A percentile compares a stretch with the other conserved stretches of the same genome.
These are phyloP conservation scores for Cardinalis cardinalis DNA, from an alignment of 2,113 vertebrate species.

Conservation along the genomic window DNA sequence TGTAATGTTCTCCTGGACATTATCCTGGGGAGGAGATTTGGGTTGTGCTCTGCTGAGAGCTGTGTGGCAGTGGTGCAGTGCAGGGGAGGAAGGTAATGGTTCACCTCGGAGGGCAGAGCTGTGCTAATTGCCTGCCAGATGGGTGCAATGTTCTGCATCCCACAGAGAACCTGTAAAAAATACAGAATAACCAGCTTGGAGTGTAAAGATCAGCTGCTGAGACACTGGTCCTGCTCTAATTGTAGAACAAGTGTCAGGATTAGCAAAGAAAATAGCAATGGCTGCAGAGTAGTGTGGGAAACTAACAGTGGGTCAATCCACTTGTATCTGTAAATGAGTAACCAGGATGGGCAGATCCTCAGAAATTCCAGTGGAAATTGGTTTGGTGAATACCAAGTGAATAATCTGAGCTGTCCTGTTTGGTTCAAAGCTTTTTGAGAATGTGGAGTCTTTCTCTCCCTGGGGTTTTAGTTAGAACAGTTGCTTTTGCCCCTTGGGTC, in stretches of 20 bases:
- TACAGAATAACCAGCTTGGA: background rate
- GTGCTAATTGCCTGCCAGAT: constrained; percentile 24
- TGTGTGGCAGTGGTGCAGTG: background rate
- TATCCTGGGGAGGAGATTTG: background rate
- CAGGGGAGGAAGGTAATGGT: background rate
- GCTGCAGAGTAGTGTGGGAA: background rate
- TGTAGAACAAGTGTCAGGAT: background rate
- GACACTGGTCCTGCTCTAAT: background rate
- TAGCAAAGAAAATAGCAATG: background rate
- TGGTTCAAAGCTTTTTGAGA: background rate
- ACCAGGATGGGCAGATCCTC: background rate
- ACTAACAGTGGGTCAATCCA: background rate
- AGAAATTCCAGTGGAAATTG: background rate
- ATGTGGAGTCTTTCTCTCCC: background rate
- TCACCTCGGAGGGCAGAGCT: background rate
- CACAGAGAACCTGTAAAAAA: background rate
- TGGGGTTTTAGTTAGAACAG: background rate
- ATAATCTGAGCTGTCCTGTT: background rate
- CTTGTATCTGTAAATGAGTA: background rate
- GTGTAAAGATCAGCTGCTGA: background rate
- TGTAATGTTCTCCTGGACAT: background rate
- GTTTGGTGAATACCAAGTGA: background rate
- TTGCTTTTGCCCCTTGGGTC: background rate
- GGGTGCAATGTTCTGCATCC: constrained; percentile 1
- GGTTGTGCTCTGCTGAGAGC: background rate